A percentile compares a stretch with the other conserved stretches of the same genome.
These are phyloP conservation scores for Neocrepidodera transversa DNA, from an alignment of 2,888 invertebrate genomes.

Conservation along the genomic window DNA sequence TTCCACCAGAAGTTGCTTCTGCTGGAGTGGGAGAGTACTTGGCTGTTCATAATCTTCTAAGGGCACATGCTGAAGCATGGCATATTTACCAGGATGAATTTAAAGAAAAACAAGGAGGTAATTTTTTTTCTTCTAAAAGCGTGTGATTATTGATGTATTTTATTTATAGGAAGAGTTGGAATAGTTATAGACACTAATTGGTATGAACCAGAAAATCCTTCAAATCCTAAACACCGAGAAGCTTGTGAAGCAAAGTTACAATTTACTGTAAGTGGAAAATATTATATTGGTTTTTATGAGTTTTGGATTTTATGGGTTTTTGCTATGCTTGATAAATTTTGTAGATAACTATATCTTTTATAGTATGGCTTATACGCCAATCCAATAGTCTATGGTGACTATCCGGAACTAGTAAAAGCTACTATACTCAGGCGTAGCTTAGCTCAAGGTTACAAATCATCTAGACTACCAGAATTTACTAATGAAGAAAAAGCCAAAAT, in stretches of 20 bases:
- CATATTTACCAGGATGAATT: conserved; percentile 54
- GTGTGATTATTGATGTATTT: background rate
- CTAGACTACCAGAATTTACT: conserved; percentile 70
- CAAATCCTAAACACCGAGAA: conserved; percentile 3
- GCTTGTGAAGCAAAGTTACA: conserved; percentile 27
- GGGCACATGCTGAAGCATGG: conserved; percentile 61
- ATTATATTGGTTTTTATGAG: too few relatives aligned
- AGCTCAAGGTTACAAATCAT: conserved; percentile 65
- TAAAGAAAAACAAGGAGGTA: background rate
- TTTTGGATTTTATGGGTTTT: too few relatives aligned
- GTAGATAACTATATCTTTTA: too few relatives aligned
- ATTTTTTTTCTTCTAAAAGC: background rate
- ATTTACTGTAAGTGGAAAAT: conserved; percentile 27
- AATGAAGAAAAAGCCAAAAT: conserved; percentile 66
- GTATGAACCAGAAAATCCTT: conserved; percentile 23
- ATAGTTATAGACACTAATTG: conserved; percentile 23
- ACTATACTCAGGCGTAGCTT: conserved; percentile 66
- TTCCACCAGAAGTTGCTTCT: conserved; percentile 11
- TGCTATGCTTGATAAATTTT: too few relatives aligned
- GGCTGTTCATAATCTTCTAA: conserved; percentile 62
- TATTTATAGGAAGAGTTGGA: background rate
- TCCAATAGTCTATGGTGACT: conserved; percentile 72
- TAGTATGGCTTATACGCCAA: conserved; percentile 51
- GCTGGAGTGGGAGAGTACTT: conserved; percentile 60
- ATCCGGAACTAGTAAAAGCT: conserved; percentile 69